Evolutionary conservation across 2,797 vertebrate species (phyloP), one percentile per base, ranked within the genome.

Genomic region (Crypturellus tataupa): DNA sequence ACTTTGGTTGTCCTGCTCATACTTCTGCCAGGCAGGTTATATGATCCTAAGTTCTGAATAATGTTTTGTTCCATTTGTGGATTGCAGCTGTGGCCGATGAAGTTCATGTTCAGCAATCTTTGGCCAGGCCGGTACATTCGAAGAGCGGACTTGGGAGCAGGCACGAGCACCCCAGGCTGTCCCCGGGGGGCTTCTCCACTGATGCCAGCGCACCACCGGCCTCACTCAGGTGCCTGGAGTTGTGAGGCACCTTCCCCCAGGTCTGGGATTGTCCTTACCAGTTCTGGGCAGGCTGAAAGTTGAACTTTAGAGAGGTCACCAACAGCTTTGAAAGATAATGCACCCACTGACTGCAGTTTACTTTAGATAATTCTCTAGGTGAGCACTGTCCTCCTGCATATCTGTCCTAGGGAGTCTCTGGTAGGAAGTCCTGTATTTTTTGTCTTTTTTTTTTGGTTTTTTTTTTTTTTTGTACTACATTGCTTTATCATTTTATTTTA

Each of bases 1-100:
- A 63, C 60, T 40, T 29, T 63, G 25, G 15, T 80, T 12, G 25
- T 77, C 31, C 47, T 65, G 44, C 35, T 91, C 24, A 20, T 53
- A 39, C 53, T 85, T 68, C 70, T 0, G 2, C 35, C 56, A 73
- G 77, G 35, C 55, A 87, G 65, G 69, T 87, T 59, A 35, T 5
- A 8, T 37, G 81, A 63, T 40, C 14, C 69, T 59, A 73, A 76
- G 24, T 73, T 90, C 63, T 87, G 80, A 85, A 39, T 85, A 60
- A 90, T 44, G 35, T 53, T 82, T 80, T 85, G 23, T 82, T 92
- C 63, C 15, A 7, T 0, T 56, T 67, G 10, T 47, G 64, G 19
- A 56, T 87, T 58, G 67, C 85, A 92, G 68, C 68, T 75, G 37
- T 64, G 20, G 7, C 4, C 78, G 76, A 64, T 60, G 76, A 64